Percentiles rank a stretch among this genome's conserved stretches.
phyloP scores from a whole-genome alignment of 2,113 vertebrate species.

The Rostratula benghalensis region DNA sequence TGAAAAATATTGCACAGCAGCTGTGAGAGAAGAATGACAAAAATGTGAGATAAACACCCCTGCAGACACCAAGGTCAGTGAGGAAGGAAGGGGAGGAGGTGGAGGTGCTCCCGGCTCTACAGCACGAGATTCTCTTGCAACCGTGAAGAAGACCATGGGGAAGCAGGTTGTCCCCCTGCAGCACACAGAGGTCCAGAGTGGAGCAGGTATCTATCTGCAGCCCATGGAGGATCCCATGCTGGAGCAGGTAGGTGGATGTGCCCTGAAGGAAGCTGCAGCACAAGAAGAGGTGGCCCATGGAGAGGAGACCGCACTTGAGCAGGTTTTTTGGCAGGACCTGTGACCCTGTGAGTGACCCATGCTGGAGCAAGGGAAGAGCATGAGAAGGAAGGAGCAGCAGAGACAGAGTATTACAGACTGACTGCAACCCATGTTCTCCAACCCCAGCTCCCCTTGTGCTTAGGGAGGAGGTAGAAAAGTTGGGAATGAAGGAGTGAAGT shows the following conservation, averaged over 20 bases:
- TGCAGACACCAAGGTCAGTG: not conserved
- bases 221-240: rapidly evolving
- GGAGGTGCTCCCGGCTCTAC: not conserved
- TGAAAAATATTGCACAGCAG: not conserved
- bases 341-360: not conserved
- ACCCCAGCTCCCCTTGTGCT: no score
- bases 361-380: not conserved
- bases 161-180: not conserved
- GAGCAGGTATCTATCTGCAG: not conserved
- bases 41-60: not conserved
- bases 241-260: not conserved
- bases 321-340: not conserved
- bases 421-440: not conserved
- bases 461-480: rapidly evolving
- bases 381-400: not conserved
- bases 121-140: not conserved
- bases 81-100: not conserved
- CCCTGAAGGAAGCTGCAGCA: not conserved
- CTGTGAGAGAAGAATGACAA: not conserved
- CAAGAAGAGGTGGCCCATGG: not conserved
- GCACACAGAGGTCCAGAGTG: rapidly evolving
- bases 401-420: not conserved
- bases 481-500: not conserved
- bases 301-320: not conserved
- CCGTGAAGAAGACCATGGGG: not conserved